Evolutionary conservation across 2,797 vertebrate genomes (phyloP).

Genomic region (Erpetoichthys calabaricus): DNA sequence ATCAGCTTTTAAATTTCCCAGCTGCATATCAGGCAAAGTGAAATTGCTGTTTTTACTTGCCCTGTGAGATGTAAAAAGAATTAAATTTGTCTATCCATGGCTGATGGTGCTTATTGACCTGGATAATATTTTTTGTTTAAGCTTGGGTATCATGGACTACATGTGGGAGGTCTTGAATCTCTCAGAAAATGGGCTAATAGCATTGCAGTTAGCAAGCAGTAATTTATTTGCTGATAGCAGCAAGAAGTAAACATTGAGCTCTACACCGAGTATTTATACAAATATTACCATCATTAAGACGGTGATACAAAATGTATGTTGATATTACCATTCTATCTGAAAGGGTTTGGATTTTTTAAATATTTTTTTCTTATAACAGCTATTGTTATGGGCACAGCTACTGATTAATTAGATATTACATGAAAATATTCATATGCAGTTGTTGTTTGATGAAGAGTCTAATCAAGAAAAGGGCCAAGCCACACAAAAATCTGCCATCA

Average conservation of each 20-base stretch:
- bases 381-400: too few relatives aligned
- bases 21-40: slow-evolving; percentile 2
- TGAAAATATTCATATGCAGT: too few relatives aligned
- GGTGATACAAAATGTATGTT: neutral
- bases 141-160: slow-evolving; percentile 6
- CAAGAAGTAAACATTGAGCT: slow-evolving; percentile 3
- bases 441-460: too few relatives aligned
- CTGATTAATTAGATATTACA: too few relatives aligned
- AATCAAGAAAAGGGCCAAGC: too few relatives aligned
- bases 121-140: slow-evolving; percentile 6
- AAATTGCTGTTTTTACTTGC: slow-evolving; percentile 4
- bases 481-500: too few relatives aligned
- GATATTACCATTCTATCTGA: too few relatives aligned
- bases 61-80: slow-evolving; percentile 4
- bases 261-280: slow-evolving; percentile 1
- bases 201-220: slow-evolving; percentile 3
- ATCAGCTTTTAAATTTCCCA: slow-evolving; percentile 2
- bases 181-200: slow-evolving; percentile 3
- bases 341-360: too few relatives aligned
- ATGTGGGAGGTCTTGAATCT: slow-evolving; percentile 6
- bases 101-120: slow-evolving; percentile 5
- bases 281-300: slow-evolving; percentile 2
- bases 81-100: slow-evolving; percentile 4
- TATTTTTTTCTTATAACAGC: too few relatives aligned
- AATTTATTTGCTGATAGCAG: slow-evolving; percentile 5